These are phyloP conservation scores for Poeciliopsis turneri DNA, from an alignment of 2,797 vertebrate genomes.

Conservation along the genomic window DNA sequence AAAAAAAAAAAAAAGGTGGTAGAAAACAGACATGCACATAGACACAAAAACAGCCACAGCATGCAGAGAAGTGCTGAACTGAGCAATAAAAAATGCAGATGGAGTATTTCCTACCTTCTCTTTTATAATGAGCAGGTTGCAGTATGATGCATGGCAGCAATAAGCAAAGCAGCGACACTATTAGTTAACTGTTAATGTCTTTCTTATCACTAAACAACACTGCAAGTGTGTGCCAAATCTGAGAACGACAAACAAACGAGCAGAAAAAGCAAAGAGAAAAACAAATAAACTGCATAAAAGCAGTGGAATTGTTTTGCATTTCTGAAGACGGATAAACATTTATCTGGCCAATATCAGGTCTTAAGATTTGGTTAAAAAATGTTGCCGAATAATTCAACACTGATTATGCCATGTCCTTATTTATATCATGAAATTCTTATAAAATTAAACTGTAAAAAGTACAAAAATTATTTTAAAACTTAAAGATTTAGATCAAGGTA, in stretches of 20 bases:
- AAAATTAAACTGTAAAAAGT: too few species aligned
- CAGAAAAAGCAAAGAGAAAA: neutral
- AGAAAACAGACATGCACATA: slow-evolving; percentile 11
- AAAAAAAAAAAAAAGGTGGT: slow-evolving; percentile 35
- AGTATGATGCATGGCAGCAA: slow-evolving; percentile 74
- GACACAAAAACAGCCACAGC: slow-evolving; percentile 31
- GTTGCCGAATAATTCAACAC: neutral
- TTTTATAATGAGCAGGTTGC: slow-evolving; percentile 71
- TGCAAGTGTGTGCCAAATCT: slow-evolving; percentile 17
- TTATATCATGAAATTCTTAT: too few species aligned
- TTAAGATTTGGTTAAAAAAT: neutral
- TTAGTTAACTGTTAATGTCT: slow-evolving; percentile 73
- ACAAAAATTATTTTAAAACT: too few species aligned
- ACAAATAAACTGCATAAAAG: neutral
- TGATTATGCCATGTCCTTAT: too few species aligned
- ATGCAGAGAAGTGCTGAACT: slow-evolving; percentile 69
- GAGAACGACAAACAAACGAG: slow-evolving; percentile 13
- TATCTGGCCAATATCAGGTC: neutral
- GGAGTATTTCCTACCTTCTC: slow-evolving; percentile 37
- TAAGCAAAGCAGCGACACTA: slow-evolving; percentile 69
- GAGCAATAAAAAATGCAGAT: slow-evolving; percentile 77
- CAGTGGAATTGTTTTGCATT: neutral
- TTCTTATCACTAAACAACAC: slow-evolving; percentile 49
- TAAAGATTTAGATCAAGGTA: neutral
- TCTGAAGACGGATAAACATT: neutral